A percentile compares a stretch with the other conserved stretches of the same genome.
Evolutionary conservation across 1,140 invertebrate species (phyloP).

Genomic region (Trialeurodes vaporariorum): DNA sequence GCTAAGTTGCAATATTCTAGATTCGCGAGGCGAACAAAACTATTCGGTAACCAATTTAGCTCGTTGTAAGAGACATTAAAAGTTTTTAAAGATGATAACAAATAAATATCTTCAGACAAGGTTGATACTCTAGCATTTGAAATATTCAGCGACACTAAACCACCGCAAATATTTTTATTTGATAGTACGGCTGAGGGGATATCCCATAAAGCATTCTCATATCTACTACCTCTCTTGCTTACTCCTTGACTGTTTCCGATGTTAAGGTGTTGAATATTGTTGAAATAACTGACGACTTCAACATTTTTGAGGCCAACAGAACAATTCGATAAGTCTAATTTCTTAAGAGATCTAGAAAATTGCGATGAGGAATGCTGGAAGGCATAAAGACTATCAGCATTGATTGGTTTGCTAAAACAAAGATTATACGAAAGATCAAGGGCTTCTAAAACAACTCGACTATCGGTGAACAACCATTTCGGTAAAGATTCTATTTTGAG

Average conservation of each 20-base stretch:
- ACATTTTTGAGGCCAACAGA: neutral
- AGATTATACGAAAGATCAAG: neutral
- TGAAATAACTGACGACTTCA: neutral
- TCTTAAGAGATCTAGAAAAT: neutral
- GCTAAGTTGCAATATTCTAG: neutral
- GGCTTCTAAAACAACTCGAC: neutral
- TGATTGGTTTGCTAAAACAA: neutral
- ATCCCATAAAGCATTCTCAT: neutral
- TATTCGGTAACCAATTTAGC: neutral
- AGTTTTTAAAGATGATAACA: neutral
- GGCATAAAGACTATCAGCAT: neutral
- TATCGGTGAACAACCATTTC: neutral
- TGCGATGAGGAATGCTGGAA: neutral
- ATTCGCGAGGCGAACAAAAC: neutral
- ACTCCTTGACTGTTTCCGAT: neutral
- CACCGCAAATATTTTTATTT: neutral
- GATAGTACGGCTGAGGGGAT: neutral
- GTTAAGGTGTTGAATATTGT: neutral
- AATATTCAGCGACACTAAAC: neutral
- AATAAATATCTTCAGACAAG: neutral
- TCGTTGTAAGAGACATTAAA: neutral
- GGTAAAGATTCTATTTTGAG: neutral
- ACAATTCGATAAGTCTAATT: neutral
- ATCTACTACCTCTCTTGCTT: neutral
- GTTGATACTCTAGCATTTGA: neutral